Conservation (phyloP, 1,140 invertebrate genomes). For the Trichonephila clavata region DNA sequence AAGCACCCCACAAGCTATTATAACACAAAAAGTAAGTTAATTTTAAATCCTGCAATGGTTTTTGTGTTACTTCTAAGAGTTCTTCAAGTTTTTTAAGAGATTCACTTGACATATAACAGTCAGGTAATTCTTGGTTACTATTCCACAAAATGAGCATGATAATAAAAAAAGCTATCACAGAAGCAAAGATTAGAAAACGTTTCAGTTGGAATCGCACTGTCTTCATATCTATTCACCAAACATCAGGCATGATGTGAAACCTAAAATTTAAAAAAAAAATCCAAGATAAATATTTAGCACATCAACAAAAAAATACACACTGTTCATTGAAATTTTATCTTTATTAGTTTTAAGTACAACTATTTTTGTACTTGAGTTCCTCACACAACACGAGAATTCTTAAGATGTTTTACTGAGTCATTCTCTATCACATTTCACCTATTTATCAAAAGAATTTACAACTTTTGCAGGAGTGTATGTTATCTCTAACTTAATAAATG, state of each 20-base stretch:
- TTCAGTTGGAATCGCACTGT: constrained; percentile 68
- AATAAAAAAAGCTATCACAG: constrained; percentile 34
- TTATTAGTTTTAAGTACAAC: too few relatives aligned
- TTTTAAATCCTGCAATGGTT: constrained; percentile 79
- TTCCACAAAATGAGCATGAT: constrained; percentile 32
- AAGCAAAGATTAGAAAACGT: constrained; percentile 17
- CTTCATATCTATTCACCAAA: constrained; percentile 54
- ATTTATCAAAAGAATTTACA: too few relatives aligned
- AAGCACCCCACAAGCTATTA: constrained; percentile 83
- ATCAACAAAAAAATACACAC: too few relatives aligned
- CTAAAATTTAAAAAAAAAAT: constrained; percentile 25
- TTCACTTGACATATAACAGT: constrained; percentile 52
- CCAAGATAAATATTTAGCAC: neutral
- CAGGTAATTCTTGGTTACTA: neutral
- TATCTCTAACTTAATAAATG: too few relatives aligned
- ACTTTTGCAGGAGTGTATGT: too few relatives aligned
- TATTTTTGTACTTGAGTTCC: too few relatives aligned
- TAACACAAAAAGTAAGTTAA: constrained; percentile 83
- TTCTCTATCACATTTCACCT: too few relatives aligned
- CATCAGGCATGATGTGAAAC: neutral
- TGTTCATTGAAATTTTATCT: too few relatives aligned
- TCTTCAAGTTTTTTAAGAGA: constrained; percentile 56
- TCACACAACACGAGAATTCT: too few relatives aligned
- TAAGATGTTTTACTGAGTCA: too few relatives aligned
- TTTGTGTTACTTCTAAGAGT: constrained; percentile 12